Conservation (phyloP, 2,113 vertebrate species). For the Pimephales promelas region DNA sequence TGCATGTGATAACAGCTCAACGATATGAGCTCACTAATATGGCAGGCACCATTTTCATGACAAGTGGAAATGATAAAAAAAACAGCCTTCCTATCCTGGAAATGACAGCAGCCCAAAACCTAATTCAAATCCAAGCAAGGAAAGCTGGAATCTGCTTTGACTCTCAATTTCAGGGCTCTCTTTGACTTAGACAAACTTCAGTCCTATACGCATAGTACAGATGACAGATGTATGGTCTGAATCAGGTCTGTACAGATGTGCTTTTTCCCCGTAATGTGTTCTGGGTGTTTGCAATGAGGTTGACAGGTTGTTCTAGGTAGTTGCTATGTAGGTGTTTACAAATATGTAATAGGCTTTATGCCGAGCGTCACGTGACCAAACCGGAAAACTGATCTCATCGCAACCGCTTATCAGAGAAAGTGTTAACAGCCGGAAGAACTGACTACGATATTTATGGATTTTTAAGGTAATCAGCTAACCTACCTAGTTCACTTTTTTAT, state of each 20-base stretch:
- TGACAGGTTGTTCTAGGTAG: background rate
- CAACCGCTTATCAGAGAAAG: no score
- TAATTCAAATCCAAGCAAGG: constrained; percentile 17
- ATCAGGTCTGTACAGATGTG: background rate
- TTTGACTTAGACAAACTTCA: constrained; percentile 35
- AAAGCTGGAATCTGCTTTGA: constrained; percentile 46
- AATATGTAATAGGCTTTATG: no score
- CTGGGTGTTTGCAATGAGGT: background rate
- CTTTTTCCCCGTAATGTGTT: background rate
- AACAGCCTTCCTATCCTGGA: constrained; percentile 25
- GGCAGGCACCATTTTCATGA: background rate
- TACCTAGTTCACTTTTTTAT: no score
- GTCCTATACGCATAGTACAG: background rate
- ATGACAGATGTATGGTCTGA: background rate
- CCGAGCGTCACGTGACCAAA: no score
- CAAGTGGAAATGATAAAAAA: constrained; percentile 12
- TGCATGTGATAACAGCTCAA: background rate
- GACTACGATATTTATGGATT: no score
- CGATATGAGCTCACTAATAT: background rate
- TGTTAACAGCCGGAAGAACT: no score
- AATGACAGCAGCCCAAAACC: background rate
- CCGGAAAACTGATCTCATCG: no score
- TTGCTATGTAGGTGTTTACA: background rate
- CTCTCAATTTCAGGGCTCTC: constrained; percentile 28
- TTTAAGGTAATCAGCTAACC: no score